Conservation (phyloP, 2,797 vertebrate genomes). For the Acanthornis magna region DNA sequence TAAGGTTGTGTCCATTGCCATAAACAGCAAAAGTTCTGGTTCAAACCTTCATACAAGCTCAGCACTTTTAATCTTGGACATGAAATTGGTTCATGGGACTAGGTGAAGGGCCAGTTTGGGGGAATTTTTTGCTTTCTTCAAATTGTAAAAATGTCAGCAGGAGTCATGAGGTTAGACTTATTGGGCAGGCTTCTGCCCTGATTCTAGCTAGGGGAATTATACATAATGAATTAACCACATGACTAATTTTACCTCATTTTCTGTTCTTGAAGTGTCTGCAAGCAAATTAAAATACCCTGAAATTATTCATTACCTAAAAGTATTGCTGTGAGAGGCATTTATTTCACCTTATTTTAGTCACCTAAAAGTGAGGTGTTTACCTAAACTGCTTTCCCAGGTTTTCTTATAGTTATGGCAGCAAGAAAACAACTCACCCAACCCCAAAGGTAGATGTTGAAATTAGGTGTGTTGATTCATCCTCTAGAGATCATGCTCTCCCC, state of each 20-base stretch:
- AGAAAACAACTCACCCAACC: background rate
- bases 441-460: background rate
- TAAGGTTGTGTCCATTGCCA: background rate
- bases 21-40: background rate
- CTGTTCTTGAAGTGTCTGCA: constrained; percentile 46
- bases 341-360: background rate
- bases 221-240: constrained; percentile 69
- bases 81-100: constrained; percentile 7
- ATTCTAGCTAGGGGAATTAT: constrained; percentile 57
- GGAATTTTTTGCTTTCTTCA: constrained; percentile 37
- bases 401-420: background rate
- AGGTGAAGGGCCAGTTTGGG: constrained; percentile 23
- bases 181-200: constrained; percentile 25
- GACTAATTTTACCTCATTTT: constrained; percentile 66
- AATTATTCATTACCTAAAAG: constrained; percentile 49
- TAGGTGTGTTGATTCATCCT: background rate
- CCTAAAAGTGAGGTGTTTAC: background rate
- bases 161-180: constrained; percentile 54
- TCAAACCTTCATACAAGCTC: background rate
- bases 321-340: background rate
- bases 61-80: constrained; percentile 20
- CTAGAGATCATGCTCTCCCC: background rate
- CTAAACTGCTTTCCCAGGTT: background rate
- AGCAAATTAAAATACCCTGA: constrained; percentile 61
- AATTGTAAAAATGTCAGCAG: constrained; percentile 50